Conservation (phyloP, 2,797 vertebrate genomes). For the Eulemur rubriventer region DNA sequence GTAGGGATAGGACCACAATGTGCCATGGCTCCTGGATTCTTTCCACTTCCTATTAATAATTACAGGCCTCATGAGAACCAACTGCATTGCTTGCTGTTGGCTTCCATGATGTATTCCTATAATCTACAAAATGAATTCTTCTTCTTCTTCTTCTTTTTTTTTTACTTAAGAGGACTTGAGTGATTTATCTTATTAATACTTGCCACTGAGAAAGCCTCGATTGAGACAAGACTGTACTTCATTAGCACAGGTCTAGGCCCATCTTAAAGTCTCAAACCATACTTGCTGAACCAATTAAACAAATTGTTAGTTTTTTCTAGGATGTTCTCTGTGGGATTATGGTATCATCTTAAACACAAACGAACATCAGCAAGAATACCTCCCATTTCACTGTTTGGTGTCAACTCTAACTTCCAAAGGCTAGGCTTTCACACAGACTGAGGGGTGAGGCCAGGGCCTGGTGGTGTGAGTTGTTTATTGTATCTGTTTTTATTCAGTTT, state of each 20-base stretch:
- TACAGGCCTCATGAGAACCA: not conserved
- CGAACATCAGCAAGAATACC: not conserved
- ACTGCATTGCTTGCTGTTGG: not conserved
- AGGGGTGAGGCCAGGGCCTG: constrained; percentile 19
- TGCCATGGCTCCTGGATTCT: not conserved
- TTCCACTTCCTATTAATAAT: not conserved
- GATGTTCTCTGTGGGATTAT: not conserved
- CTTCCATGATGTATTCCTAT: not conserved
- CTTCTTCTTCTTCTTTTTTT: not conserved
- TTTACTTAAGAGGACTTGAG: not conserved
- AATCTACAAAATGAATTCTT: not conserved
- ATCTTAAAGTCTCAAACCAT: not conserved
- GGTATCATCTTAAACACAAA: constrained; percentile 51
- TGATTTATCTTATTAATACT: not conserved
- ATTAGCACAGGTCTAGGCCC: not conserved
- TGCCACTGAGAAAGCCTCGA: not conserved
- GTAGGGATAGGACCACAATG: not conserved
- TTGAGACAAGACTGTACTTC: not conserved
- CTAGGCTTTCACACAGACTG: constrained; percentile 31
- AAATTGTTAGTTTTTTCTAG: constrained; percentile 23
- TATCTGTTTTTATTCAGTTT: constrained; percentile 58
- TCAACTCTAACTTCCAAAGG: constrained; percentile 3
- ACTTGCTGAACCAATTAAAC: not conserved
- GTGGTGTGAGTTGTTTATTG: constrained; percentile 31
- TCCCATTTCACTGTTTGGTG: constrained; percentile 35